A percentile compares a stretch with the other conserved stretches of the same genome.
Evolutionary conservation across 2,113 vertebrate species (phyloP).

Genomic region (Pangasianodon hypophthalmus): DNA sequence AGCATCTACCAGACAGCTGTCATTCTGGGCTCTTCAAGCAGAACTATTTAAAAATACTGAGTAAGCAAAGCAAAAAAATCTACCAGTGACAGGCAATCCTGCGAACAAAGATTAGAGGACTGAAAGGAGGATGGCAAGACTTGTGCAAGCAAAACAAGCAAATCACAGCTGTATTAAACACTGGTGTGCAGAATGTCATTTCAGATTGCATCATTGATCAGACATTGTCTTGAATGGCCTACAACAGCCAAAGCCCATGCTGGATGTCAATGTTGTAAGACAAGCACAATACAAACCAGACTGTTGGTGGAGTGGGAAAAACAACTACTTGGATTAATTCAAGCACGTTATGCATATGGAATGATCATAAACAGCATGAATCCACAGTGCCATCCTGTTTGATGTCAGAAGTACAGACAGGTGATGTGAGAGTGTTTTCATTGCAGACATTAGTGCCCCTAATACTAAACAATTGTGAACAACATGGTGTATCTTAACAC

Average conservation of each 20-base stretch:
- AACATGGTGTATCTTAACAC: background rate
- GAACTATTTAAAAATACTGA: background rate
- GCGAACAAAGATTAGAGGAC: background rate
- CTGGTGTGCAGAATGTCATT: background rate
- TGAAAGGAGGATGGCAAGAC: background rate
- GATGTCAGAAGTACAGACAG: background rate
- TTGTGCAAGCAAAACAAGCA: background rate
- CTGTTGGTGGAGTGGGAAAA: background rate
- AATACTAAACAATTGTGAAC: background rate
- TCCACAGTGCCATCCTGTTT: background rate
- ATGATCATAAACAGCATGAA: background rate
- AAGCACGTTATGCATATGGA: background rate
- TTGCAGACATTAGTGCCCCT: background rate
- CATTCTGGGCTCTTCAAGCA: background rate
- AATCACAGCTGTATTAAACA: background rate
- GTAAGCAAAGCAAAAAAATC: background rate
- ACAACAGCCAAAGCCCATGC: background rate
- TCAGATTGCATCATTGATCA: background rate
- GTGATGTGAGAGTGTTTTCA: background rate
- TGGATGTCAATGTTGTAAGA: background rate
- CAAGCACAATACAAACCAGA: background rate
- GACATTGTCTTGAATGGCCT: background rate
- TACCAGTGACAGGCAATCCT: background rate
- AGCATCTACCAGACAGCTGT: conserved; percentile 1
- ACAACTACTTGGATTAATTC: background rate